Conservation (phyloP, 1,140 invertebrate genomes). For the Monochamus saltuarius region DNA sequence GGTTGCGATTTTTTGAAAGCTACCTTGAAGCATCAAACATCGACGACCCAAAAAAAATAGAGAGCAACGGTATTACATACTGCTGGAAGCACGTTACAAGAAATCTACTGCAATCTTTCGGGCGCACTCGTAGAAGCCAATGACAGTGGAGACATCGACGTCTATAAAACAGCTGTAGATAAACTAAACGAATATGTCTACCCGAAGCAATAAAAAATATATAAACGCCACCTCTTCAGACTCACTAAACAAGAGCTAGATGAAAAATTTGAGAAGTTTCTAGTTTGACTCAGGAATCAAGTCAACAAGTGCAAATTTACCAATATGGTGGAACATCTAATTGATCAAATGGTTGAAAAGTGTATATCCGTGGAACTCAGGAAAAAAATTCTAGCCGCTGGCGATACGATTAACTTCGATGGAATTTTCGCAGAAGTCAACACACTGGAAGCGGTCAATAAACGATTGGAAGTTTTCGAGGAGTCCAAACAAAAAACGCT, state of each 20-base stretch:
- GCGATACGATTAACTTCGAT: constrained; percentile 8
- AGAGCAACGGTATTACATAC: background rate
- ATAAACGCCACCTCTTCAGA: no score
- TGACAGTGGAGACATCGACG: background rate
- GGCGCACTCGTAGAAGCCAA: background rate
- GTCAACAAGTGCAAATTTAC: constrained; percentile 23
- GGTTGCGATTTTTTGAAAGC: no score
- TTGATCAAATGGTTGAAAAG: constrained; percentile 24
- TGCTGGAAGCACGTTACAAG: no score
- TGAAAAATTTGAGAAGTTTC: no score
- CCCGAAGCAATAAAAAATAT: no score
- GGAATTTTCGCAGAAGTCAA: constrained; percentile 2
- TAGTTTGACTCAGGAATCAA: no score
- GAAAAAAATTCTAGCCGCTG: constrained; percentile 16
- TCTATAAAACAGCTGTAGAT: background rate
- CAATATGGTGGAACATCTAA: no score
- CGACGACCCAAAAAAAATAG: background rate
- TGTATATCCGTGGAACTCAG: constrained; percentile 9
- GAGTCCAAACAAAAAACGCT: no score
- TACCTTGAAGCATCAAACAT: background rate
- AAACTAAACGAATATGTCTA: background rate
- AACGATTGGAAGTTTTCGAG: no score
- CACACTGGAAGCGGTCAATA: no score
- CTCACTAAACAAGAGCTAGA: no score
- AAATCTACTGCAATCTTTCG: no score